phyloP scores from a whole-genome alignment of 2,888 invertebrate species.

The Crossocerus cetratus region DNA sequence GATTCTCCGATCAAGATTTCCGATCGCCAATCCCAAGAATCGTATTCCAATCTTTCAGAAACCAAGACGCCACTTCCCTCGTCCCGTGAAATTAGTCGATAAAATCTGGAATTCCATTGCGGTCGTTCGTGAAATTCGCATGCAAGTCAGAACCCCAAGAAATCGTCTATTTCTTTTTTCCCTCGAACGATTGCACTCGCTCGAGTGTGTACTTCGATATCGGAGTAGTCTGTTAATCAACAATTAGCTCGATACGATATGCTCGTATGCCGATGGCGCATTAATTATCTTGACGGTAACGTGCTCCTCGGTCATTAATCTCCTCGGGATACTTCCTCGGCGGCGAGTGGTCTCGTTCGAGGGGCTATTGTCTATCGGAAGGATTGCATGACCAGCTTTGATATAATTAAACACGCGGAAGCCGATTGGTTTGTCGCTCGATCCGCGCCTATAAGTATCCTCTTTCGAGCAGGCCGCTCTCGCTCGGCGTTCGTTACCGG shows the following conservation, averaged over 20 bases:
- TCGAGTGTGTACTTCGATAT: too few relatives aligned
- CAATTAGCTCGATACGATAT: conserved; percentile 68
- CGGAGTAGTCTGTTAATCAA: too few relatives aligned
- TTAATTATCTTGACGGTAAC: conserved; percentile 72
- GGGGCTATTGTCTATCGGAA: conserved; percentile 23
- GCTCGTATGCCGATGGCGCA: conserved; percentile 69
- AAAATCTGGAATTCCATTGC: too few relatives aligned
- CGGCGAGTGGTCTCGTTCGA: background rate
- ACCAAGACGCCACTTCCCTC: too few relatives aligned
- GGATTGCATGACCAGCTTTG: conserved; percentile 27
- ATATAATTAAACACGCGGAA: conserved; percentile 23
- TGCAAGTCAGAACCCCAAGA: too few relatives aligned
- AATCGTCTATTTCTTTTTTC: too few relatives aligned
- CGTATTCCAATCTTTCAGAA: too few relatives aligned
- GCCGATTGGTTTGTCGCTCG: background rate
- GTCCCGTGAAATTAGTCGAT: too few relatives aligned
- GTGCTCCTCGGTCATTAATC: conserved; percentile 66
- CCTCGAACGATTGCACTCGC: too few relatives aligned
- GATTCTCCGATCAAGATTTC: too few relatives aligned
- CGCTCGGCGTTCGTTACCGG: background rate
- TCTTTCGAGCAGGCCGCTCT: background rate
- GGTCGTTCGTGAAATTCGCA: too few relatives aligned
- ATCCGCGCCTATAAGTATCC: background rate
- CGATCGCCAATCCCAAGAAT: too few relatives aligned
- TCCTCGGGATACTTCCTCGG: conserved; percentile 46